phyloP scores from a whole-genome alignment of 2,797 vertebrate genomes.

The Prunella strophiata region DNA sequence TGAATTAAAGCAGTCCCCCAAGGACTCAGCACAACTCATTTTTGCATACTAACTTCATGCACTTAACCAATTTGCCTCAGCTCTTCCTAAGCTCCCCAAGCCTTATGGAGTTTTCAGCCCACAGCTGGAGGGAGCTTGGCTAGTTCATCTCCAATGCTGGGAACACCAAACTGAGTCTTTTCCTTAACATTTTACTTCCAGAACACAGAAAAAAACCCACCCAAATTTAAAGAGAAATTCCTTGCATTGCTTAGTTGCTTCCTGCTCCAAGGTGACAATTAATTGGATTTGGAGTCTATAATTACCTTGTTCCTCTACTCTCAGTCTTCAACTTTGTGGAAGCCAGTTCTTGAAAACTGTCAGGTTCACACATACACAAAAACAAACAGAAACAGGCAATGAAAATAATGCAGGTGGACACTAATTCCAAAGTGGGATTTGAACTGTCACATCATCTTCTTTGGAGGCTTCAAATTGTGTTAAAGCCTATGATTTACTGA shows the following conservation, averaged over 20 bases:
- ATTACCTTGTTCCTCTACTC: neutral
- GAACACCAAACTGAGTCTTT: neutral
- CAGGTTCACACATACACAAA: neutral
- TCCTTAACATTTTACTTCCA: neutral
- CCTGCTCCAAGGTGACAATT: neutral
- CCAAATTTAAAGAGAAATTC: neutral
- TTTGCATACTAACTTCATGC: neutral
- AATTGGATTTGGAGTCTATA: neutral
- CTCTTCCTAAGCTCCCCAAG: neutral
- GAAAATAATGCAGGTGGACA: neutral
- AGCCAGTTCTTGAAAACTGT: neutral
- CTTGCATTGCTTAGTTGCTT: neutral
- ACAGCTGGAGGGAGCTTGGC: neutral
- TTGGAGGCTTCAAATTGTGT: neutral
- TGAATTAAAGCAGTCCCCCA: conserved; percentile 41
- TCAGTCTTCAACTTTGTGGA: neutral
- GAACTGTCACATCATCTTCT: neutral
- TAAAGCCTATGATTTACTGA: neutral
- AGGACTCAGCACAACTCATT: conserved; percentile 28
- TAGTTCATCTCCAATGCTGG: neutral
- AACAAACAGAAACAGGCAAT: neutral
- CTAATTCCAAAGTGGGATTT: neutral
- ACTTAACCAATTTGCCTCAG: neutral
- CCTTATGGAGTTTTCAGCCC: neutral
- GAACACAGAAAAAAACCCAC: neutral